A percentile compares a stretch with the other conserved stretches of the same genome.
Conservation (phyloP, 2,797 vertebrate species). For the Pseudopleuronectes americanus region DNA sequence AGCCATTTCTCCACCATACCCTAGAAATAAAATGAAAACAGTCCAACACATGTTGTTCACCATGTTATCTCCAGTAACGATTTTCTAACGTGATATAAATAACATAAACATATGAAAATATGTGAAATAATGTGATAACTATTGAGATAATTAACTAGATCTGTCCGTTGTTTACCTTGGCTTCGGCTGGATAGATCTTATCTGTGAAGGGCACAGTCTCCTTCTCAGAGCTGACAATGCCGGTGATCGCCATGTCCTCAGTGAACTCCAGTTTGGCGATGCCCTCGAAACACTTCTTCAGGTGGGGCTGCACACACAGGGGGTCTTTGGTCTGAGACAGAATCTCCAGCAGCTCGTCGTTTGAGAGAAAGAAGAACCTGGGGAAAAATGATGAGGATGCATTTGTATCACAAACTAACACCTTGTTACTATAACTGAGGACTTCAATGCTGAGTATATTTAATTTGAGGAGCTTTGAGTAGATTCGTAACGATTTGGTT, state of each 20-base stretch:
- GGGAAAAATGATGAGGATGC: conserved; percentile 1
- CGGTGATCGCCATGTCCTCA: conserved; percentile 83
- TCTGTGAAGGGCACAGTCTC: conserved; percentile 88
- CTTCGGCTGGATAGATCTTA: conserved; percentile 86
- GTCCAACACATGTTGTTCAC: neutral
- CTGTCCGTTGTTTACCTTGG: conserved; percentile 81
- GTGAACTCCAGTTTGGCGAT: conserved; percentile 92
- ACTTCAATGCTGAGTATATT: neutral
- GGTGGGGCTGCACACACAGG: conserved; percentile 91
- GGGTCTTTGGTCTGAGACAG: conserved; percentile 96
- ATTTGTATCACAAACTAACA: neutral
- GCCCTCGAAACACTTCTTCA: conserved; percentile 97
- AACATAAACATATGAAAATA: neutral
- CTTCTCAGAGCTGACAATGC: conserved; percentile 94
- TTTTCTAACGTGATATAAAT: too few species aligned
- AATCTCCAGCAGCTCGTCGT: conserved; percentile 94
- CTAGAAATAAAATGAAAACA: conserved; percentile 69
- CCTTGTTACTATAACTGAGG: too few species aligned
- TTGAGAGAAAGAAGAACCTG: conserved; percentile 96
- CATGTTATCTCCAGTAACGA: neutral
- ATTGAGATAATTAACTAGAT: neutral
- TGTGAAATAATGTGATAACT: neutral
- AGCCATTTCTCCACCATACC: conserved; percentile 98
- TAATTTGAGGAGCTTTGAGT: neutral
- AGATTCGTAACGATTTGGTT: too few species aligned